Percentiles rank a stretch among this genome's conserved stretches.
Evolutionary conservation across 2,888 invertebrate species (phyloP).

Genomic region (Corythucha ciliata): DNA sequence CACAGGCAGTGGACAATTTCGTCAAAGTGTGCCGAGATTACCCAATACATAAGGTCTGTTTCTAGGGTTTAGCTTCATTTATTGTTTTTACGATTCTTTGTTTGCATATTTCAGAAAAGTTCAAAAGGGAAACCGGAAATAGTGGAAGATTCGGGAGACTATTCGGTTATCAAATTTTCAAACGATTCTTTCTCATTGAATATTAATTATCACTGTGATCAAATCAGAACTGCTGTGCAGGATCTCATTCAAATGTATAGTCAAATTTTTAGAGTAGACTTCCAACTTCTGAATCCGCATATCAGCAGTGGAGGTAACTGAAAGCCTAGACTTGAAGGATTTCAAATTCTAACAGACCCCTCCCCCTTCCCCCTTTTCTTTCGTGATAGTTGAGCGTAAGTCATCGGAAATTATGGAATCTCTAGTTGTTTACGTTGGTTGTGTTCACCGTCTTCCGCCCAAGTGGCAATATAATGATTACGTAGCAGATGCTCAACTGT

Average conservation of each 20-base stretch:
- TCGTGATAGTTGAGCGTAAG: slow-evolving; percentile 44
- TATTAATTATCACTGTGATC: slow-evolving; percentile 57
- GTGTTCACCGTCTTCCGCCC: slow-evolving; percentile 64
- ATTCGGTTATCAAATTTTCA: slow-evolving; percentile 57
- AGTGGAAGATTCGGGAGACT: slow-evolving; percentile 55
- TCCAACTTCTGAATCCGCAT: slow-evolving; percentile 47
- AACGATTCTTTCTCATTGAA: slow-evolving; percentile 41
- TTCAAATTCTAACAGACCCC: neutral
- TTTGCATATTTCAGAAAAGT: slow-evolving; percentile 29
- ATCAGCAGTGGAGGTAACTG: slow-evolving; percentile 4
- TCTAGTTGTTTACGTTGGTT: slow-evolving; percentile 70
- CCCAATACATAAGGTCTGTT: slow-evolving; percentile 23
- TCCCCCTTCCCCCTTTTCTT: neutral
- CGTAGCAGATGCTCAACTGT: slow-evolving; percentile 73
- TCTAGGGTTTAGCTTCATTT: neutral
- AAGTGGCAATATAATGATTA: slow-evolving; percentile 80
- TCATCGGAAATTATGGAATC: slow-evolving; percentile 64
- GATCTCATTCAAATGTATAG: slow-evolving; percentile 78
- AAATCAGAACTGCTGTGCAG: slow-evolving; percentile 69
- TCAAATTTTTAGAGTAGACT: slow-evolving; percentile 73
- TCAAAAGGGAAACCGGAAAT: slow-evolving; percentile 53
- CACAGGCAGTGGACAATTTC: slow-evolving; percentile 55
- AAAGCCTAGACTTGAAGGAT: neutral
- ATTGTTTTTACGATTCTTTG: neutral
- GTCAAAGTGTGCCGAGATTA: slow-evolving; percentile 30